Base-by-base conservation (phyloP, 2,113 vertebrate genomes). In the Rafetus swinhoei region DNA sequence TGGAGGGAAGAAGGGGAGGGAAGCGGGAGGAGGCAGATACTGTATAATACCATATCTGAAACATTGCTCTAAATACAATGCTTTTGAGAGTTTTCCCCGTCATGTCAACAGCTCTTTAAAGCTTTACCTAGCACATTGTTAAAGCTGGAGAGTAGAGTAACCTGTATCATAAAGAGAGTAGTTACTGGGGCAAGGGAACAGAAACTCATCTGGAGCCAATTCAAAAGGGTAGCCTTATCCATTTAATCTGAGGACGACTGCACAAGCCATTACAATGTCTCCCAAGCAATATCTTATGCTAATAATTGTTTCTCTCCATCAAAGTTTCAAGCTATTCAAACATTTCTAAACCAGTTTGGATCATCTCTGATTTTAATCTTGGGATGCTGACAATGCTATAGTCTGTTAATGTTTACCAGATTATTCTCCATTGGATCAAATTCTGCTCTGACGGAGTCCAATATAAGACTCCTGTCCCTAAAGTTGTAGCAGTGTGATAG, bases 31-130 rank as follows among this genome's bases (percentile, higher is more conserved):
- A 25, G 85, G 79, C 87, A 90, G 93, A 87, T 14, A n/a, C 76
- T 62, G 93, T 94, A 76, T 91, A 95, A 92, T 60, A 76, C 7
- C 1, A 39, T 79, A 87, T 96, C 95, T 96, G 95, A 81, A 96
- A 95, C 96, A 95, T 11, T 92, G 21, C 93, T 94, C 79, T 84
- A 93, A 96, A 90, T 65, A 84, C 54, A 11, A 90, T 87, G 22
- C 92, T 83, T 96, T 96, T 84, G 90, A 95, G 87, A 94, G 76
- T 92, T 91, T 65, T 93, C 90, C 87, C 93, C 92, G 65, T 92
- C 29, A 69, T 95, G 93, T 96, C 93, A 96, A 92, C 90, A 95
- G 82, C 50, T 91, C 86, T 95, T 96, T 86, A 92, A 10, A 85
- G 24, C 0, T 10, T 60, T 53, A 4, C 72, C 45, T 57, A 95